Conservation (phyloP, 1,140 invertebrate species). For the Lethrus apterus region DNA sequence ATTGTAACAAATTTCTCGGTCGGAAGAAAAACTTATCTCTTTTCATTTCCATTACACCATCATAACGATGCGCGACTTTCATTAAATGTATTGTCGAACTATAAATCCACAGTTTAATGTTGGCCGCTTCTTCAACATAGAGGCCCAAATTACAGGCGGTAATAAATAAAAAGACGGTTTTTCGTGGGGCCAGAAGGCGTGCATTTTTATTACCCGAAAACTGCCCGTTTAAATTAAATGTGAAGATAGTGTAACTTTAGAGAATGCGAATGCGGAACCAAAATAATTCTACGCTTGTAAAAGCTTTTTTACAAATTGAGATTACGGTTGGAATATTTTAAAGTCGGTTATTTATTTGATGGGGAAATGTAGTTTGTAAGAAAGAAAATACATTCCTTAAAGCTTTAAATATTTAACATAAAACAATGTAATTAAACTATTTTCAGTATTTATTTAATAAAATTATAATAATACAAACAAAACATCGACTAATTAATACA, state of each 20-base stretch:
- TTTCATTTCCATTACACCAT: background rate
- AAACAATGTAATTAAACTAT: too few relatives aligned
- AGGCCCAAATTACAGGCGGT: slow-evolving; percentile 17
- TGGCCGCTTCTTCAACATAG: slow-evolving; percentile 18
- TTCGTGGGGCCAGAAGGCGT: slow-evolving; percentile 41
- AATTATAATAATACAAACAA: too few relatives aligned
- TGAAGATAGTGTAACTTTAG: slow-evolving; percentile 36
- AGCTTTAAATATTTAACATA: too few relatives aligned
- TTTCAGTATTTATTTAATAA: too few relatives aligned
- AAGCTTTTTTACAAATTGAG: slow-evolving; percentile 12
- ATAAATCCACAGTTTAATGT: background rate
- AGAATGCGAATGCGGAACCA: slow-evolving; percentile 24
- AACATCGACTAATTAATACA: too few relatives aligned
- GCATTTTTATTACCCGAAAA: slow-evolving; percentile 44
- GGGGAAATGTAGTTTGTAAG: too few relatives aligned
- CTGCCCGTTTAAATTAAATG: slow-evolving; percentile 43
- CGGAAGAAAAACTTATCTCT: slow-evolving; percentile 33
- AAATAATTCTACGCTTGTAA: slow-evolving; percentile 15
- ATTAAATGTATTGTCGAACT: background rate
- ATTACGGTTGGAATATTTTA: slow-evolving; percentile 8
- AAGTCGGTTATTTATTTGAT: too few relatives aligned
- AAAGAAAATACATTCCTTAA: too few relatives aligned
- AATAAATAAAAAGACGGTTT: slow-evolving; percentile 44
- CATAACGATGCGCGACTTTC: background rate
- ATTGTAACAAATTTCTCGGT: slow-evolving; percentile 39